A percentile compares a stretch with the other conserved stretches of the same genome.
These are phyloP conservation scores for Adelosebastes latens DNA, from an alignment of 2,797 vertebrate species.

Conservation along the genomic window DNA sequence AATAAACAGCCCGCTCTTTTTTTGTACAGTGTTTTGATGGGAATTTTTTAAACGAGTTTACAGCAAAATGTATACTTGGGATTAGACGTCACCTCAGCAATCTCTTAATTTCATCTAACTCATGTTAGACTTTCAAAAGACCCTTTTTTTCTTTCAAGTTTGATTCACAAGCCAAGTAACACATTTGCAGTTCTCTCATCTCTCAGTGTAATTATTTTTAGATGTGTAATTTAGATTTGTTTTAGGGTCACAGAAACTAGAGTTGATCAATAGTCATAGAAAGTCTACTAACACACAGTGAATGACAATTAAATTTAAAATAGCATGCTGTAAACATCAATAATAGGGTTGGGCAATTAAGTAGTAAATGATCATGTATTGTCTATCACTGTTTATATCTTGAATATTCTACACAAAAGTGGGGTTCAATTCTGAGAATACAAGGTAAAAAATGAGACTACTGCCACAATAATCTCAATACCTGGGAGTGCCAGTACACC, in stretches of 20 bases:
- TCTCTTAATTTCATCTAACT: background rate
- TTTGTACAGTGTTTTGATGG: background rate
- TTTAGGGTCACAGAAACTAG: background rate
- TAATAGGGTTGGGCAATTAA: background rate
- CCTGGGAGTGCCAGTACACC: background rate
- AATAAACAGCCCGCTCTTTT: background rate
- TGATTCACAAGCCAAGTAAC: background rate
- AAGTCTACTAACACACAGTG: background rate
- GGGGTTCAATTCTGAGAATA: background rate
- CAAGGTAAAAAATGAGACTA: background rate
- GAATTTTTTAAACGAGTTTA: background rate
- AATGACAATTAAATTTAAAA: background rate
- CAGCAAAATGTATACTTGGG: background rate
- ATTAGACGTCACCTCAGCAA: background rate
- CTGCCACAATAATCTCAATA: background rate
- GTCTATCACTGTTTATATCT: background rate
- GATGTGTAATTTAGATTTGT: background rate
- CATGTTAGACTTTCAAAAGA: background rate
- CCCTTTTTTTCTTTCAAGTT: background rate
- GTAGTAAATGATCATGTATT: background rate
- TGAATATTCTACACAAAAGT: background rate
- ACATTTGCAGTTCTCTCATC: background rate
- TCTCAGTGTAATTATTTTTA: background rate
- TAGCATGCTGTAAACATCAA: background rate
- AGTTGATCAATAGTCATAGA: background rate